These are phyloP conservation scores for Dinocampus coccinellae DNA, from an alignment of 2,888 invertebrate genomes.

Conservation along the genomic window DNA sequence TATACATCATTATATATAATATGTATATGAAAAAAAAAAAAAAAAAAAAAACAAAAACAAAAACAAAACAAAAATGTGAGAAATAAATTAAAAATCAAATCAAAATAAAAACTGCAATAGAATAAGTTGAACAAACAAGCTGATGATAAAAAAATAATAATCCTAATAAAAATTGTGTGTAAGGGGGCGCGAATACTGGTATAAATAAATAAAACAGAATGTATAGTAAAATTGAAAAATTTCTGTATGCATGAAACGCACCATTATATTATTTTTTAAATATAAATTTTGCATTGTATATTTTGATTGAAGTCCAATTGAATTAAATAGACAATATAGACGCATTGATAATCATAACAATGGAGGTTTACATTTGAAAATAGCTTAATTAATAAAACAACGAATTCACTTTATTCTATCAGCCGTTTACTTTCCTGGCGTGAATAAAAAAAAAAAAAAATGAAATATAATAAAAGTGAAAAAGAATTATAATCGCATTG, in stretches of 20 bases:
- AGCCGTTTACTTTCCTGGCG: not conserved
- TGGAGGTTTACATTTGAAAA: not conserved
- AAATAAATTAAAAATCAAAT: too few species aligned
- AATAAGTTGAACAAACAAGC: too few species aligned
- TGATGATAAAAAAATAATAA: too few species aligned
- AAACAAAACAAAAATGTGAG: too few species aligned
- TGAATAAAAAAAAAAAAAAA: slow-evolving; percentile 7
- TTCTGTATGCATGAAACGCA: too few species aligned
- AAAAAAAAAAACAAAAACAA: not conserved
- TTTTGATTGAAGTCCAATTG: slow-evolving; percentile 20
- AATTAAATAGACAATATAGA: slow-evolving; percentile 1
- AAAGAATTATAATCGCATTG: slow-evolving; percentile 22
- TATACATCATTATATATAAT: not conserved
- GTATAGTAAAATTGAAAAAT: too few species aligned
- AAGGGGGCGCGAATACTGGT: too few species aligned
- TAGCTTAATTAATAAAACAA: slow-evolving; percentile 19
- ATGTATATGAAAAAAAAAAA: not conserved
- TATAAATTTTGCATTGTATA: not conserved
- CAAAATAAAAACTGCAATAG: too few species aligned
- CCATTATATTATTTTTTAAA: too few species aligned
- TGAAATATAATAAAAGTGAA: too few species aligned
- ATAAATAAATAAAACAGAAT: too few species aligned
- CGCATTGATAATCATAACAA: not conserved
- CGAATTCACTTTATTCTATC: slow-evolving; percentile 12
- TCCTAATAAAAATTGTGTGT: too few species aligned